phyloP scores from a whole-genome alignment of 2,113 vertebrate species.

The Podiceps cristatus region DNA sequence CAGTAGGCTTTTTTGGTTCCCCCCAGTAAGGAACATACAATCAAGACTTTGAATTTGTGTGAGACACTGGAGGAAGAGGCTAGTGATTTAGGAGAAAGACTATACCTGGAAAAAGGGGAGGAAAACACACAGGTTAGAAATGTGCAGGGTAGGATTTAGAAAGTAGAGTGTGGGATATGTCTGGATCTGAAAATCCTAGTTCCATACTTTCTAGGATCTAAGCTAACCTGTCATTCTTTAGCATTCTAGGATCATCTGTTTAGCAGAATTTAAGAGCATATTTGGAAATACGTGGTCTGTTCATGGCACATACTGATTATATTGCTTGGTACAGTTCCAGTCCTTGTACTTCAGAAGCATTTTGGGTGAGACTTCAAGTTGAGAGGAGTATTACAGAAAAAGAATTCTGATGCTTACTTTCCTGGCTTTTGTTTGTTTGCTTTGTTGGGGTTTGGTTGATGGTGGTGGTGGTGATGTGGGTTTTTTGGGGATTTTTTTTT shows the following conservation, averaged over 20 bases:
- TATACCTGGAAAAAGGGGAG: neutral
- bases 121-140: neutral
- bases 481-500: constrained; percentile 17
- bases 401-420: neutral
- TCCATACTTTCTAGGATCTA: neutral
- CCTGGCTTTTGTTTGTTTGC: no score
- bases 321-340: neutral
- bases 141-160: neutral
- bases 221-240: neutral
- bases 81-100: neutral
- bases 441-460: no score
- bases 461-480: no score
- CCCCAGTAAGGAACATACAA: neutral
- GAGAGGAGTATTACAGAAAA: neutral
- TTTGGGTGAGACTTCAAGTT: neutral
- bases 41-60: neutral
- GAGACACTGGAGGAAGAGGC: neutral
- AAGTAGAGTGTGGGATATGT: neutral
- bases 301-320: neutral
- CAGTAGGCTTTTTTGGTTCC: fast-evolving
- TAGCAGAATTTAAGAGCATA: neutral
- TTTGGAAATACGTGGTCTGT: neutral
- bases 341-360: neutral
- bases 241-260: neutral
- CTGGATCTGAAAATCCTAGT: neutral